Conservation (phyloP, 1,140 invertebrate species). For the Caerostris darwini region DNA sequence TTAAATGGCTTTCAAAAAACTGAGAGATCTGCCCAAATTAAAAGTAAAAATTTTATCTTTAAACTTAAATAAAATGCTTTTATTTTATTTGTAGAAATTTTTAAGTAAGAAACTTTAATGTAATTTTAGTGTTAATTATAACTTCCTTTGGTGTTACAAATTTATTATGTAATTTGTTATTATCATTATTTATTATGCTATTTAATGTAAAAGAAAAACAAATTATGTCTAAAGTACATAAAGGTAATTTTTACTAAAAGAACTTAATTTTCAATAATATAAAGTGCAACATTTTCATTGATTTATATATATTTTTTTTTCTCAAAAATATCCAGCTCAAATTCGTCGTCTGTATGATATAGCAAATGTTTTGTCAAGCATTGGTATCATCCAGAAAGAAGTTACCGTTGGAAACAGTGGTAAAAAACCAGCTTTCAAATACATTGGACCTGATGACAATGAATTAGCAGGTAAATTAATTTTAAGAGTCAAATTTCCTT, state of each 20-base stretch:
- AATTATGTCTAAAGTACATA: neutral
- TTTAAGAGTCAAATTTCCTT: neutral
- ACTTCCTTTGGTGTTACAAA: no score
- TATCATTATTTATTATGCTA: no score
- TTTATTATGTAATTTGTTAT: no score
- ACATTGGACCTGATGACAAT: conserved; percentile 85
- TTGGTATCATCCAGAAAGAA: conserved; percentile 87
- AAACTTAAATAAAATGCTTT: neutral
- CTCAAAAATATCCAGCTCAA: conserved; percentile 83
- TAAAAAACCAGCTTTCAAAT: conserved; percentile 87
- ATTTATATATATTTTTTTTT: conserved; percentile 73
- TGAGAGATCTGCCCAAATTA: conserved; percentile 82
- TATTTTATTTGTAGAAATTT: neutral
- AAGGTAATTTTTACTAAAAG: neutral
- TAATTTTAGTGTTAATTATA: no score
- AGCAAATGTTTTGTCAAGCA: conserved; percentile 88
- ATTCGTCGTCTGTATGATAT: conserved; percentile 89
- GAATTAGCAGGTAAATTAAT: neutral
- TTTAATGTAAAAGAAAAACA: no score
- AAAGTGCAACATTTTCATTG: neutral
- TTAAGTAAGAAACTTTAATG: no score
- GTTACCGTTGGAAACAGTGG: conserved; percentile 83
- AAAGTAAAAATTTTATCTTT: conserved; percentile 81
- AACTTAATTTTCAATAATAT: neutral
- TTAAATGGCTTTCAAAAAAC: conserved; percentile 85